These are phyloP conservation scores for Uropsilus gracilis DNA, from an alignment of 2,113 vertebrate genomes.

Conservation along the genomic window DNA sequence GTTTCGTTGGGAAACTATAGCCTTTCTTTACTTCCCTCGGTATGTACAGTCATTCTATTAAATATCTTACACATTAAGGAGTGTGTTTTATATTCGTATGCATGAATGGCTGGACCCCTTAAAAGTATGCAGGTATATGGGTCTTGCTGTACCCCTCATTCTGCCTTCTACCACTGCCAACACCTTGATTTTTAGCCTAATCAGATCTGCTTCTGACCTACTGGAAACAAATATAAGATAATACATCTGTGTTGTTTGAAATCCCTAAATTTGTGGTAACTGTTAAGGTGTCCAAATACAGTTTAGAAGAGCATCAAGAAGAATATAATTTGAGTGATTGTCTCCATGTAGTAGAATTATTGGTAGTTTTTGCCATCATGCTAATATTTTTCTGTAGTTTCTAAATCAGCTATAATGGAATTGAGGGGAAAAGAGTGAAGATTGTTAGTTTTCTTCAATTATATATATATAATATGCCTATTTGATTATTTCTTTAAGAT, in stretches of 20 bases:
- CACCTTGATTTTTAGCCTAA: not conserved
- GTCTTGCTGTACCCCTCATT: too few species aligned
- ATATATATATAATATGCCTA: not conserved
- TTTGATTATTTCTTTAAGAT: slow-evolving; percentile 33
- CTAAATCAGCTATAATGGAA: slow-evolving; percentile 13
- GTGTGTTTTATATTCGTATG: too few species aligned
- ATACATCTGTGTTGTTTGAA: slow-evolving; percentile 2
- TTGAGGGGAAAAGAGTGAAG: not conserved
- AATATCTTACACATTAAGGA: too few species aligned
- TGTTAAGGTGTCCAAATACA: not conserved
- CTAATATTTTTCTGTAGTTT: not conserved
- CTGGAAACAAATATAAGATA: not conserved
- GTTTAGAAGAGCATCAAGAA: slow-evolving; percentile 26
- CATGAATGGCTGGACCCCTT: too few species aligned
- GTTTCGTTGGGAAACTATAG: too few species aligned
- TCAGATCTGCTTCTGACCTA: not conserved
- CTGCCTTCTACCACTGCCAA: not conserved
- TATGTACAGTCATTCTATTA: too few species aligned
- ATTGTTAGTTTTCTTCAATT: slow-evolving; percentile 4
- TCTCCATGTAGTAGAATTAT: not conserved
- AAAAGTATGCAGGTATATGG: too few species aligned
- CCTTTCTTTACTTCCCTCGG: too few species aligned
- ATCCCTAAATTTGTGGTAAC: not conserved
- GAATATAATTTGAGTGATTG: not conserved
- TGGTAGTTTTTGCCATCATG: slow-evolving; percentile 28